Evolutionary conservation across 2,888 invertebrate genomes (phyloP).

Genomic region (Coronaproctus castanopsis): DNA sequence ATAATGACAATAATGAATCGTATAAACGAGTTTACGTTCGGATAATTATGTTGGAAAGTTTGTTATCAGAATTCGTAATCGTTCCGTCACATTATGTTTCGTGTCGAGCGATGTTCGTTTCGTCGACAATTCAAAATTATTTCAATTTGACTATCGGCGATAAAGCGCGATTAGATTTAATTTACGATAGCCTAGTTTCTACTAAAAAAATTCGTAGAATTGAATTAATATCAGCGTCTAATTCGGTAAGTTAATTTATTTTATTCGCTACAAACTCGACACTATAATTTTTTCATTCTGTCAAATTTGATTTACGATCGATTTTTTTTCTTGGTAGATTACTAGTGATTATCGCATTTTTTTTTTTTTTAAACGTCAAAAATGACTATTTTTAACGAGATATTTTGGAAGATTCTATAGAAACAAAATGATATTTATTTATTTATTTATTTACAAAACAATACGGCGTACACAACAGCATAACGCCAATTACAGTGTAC

Average conservation of each 20-base stretch:
- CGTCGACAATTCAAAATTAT: background rate
- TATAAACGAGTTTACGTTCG: background rate
- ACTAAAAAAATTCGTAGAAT: background rate
- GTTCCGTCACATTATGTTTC: background rate
- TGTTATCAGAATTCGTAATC: background rate
- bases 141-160: background rate
- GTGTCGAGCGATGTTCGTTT: background rate
- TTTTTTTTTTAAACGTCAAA: too few relatives aligned
- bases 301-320: too few relatives aligned
- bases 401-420: too few relatives aligned
- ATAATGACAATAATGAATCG: background rate
- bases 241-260: background rate
- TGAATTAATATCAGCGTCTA: background rate
- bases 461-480: too few relatives aligned
- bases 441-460: too few relatives aligned
- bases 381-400: too few relatives aligned
- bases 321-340: too few relatives aligned
- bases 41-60: background rate
- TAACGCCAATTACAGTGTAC: too few relatives aligned
- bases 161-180: background rate
- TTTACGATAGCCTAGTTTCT: background rate
- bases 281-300: too few relatives aligned
- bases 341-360: too few relatives aligned
- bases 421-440: too few relatives aligned
- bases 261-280: too few relatives aligned